phyloP scores from a whole-genome alignment of 2,797 vertebrate genomes.

The Buceros bicornis region DNA sequence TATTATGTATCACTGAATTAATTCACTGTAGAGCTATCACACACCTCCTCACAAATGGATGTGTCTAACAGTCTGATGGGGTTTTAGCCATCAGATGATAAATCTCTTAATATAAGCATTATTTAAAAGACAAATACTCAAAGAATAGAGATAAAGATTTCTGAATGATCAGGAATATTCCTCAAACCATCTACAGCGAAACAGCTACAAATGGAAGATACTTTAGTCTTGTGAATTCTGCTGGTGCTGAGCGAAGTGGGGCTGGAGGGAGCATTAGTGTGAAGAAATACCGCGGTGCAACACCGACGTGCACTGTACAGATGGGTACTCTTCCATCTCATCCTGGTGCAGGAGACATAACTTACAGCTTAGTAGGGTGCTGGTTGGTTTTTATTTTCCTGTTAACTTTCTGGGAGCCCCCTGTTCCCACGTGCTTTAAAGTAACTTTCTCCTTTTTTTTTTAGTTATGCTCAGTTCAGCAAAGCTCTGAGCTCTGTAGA shows the following conservation, averaged over 20 bases:
- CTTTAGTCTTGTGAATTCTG: neutral
- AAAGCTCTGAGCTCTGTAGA: neutral
- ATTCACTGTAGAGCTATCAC: neutral
- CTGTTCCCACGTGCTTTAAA: neutral
- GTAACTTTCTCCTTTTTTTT: neutral
- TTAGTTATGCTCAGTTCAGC: neutral
- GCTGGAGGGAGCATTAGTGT: fast-evolving
- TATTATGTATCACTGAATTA: neutral
- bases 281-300: no score
- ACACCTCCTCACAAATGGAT: neutral
- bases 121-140: neutral
- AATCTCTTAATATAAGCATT: neutral
- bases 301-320: fast-evolving
- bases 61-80: neutral
- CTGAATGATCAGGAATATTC: neutral
- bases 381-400: neutral
- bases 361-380: neutral
- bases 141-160: neutral
- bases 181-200: neutral
- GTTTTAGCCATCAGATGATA: neutral
- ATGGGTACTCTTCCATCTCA: neutral
- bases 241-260: neutral
- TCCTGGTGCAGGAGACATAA: neutral
- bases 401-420: neutral
- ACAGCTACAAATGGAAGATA: neutral